These are phyloP conservation scores for Heterotilapia buettikoferi DNA, from an alignment of 2,113 vertebrate species.

Conservation along the genomic window DNA sequence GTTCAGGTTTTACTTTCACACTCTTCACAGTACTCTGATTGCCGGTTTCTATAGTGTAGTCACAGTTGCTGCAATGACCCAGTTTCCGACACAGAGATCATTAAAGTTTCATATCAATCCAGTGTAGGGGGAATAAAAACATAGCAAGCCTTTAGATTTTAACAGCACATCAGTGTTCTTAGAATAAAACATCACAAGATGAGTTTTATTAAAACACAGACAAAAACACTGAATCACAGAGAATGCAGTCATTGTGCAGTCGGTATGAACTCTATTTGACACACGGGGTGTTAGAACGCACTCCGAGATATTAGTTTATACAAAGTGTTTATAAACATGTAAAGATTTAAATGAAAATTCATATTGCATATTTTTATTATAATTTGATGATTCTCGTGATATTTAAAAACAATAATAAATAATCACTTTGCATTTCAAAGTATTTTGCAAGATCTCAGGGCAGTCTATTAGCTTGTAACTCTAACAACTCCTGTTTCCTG, in stretches of 20 bases:
- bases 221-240: not conserved
- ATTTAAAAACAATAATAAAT: not conserved
- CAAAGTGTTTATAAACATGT: not conserved
- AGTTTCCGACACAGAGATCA: constrained; percentile 38
- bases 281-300: not conserved
- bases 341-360: not conserved
- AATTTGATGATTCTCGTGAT: not conserved
- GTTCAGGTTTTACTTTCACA: not conserved
- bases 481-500: not conserved
- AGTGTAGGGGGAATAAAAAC: constrained; percentile 23
- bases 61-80: constrained; percentile 40
- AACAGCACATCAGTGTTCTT: not conserved
- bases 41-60: not conserved
- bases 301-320: not conserved
- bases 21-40: not conserved
- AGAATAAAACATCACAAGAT: not conserved
- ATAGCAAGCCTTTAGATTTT: constrained; percentile 14
- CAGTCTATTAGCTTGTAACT: not conserved
- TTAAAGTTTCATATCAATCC: constrained; percentile 49
- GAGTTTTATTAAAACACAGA: not conserved
- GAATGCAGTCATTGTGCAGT: not conserved
- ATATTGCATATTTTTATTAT: not conserved
- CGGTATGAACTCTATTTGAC: not conserved
- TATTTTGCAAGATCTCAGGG: not conserved
- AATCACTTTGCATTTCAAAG: not conserved